A percentile compares a stretch with the other conserved stretches of the same genome.
These are phyloP conservation scores for Plecotus auritus DNA, from an alignment of 2,113 vertebrate genomes.

Conservation along the genomic window DNA sequence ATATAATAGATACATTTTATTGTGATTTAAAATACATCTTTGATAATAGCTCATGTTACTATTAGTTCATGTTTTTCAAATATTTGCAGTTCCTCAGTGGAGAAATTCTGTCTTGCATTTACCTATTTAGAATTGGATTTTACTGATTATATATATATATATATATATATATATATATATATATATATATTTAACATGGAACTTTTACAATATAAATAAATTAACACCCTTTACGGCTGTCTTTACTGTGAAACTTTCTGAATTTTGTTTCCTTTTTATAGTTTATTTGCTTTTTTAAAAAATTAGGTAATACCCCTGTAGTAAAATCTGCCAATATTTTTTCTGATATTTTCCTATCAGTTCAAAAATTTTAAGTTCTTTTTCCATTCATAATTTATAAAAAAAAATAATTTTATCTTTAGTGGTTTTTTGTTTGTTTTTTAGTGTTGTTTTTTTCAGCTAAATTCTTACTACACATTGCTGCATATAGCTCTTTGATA, in stretches of 20 bases:
- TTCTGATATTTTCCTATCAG: background rate
- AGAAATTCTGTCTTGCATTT: background rate
- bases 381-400: background rate
- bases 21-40: background rate
- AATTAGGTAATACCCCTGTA: background rate
- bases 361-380: background rate
- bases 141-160: too few species aligned
- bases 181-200: background rate
- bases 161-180: too few species aligned
- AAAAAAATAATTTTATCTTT: background rate
- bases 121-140: background rate
- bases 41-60: background rate
- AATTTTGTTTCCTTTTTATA: background rate
- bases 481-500: background rate
- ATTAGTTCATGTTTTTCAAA: background rate
- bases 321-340: background rate
- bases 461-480: background rate
- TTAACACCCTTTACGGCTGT: background rate
- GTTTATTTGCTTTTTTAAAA: background rate
- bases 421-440: too few species aligned
- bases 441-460: background rate
- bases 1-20: background rate
- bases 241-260: background rate
- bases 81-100: background rate
- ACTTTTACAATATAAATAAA: background rate